phyloP scores from a whole-genome alignment of 2,113 vertebrate species.

The Prietella phreatophila region DNA sequence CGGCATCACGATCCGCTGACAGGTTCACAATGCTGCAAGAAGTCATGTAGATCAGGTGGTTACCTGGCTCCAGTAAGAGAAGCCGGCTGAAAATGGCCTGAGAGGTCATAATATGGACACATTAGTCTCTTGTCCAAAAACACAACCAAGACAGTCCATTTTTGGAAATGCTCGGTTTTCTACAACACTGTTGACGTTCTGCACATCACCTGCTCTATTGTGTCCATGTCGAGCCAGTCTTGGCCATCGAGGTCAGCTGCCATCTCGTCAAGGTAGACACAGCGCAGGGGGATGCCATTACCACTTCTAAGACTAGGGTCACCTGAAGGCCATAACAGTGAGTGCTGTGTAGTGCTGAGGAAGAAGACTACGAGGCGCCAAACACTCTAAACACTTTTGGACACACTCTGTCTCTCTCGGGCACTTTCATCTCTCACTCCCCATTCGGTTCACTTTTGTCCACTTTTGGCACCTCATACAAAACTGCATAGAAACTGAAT shows the following conservation, averaged over 20 bases:
- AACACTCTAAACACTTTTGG: too few species aligned
- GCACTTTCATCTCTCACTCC: too few species aligned
- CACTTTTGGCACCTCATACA: too few species aligned
- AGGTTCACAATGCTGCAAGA: slow-evolving; percentile 80
- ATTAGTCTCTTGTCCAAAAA: slow-evolving; percentile 5
- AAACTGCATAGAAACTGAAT: not conserved
- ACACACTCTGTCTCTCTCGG: too few species aligned
- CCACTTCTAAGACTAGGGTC: slow-evolving; percentile 89
- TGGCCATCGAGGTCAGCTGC: slow-evolving; percentile 90
- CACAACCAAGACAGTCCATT: not conserved
- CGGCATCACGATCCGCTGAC: slow-evolving; percentile 91
- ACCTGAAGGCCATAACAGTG: slow-evolving; percentile 67
- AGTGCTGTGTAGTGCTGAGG: not conserved
- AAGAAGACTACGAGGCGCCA: not conserved
- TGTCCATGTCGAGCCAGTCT: slow-evolving; percentile 98
- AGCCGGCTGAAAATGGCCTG: slow-evolving; percentile 92
- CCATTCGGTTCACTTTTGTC: too few species aligned
- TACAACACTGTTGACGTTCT: not conserved
- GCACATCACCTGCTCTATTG: slow-evolving; percentile 85
- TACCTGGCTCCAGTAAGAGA: slow-evolving; percentile 88
- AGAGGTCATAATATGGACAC: slow-evolving; percentile 32
- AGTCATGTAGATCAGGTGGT: slow-evolving; percentile 93
- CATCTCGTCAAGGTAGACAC: slow-evolving; percentile 94
- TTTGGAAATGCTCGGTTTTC: not conserved
- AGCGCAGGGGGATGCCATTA: slow-evolving; percentile 92